These are phyloP conservation scores for Astreopora myriophthalma DNA, from an alignment of 64 coral and sea anemone genomes.

Conservation along the genomic window DNA sequence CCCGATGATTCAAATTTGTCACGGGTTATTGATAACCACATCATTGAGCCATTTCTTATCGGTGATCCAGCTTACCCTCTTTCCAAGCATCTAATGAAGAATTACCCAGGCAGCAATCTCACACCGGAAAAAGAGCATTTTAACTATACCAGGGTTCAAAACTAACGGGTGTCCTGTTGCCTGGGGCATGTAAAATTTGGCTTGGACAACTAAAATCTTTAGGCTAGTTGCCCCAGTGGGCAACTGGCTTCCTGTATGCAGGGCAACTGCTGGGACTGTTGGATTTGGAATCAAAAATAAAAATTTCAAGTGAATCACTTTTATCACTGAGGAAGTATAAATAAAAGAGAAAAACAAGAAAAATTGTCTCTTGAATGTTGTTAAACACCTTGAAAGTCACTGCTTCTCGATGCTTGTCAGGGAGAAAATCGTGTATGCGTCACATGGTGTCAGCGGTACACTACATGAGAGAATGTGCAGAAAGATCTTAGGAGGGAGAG, in stretches of 20 bases:
- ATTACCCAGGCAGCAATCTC: too few species aligned
- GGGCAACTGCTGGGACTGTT: not conserved
- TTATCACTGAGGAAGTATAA: constrained; percentile 47
- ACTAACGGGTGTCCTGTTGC: constrained; percentile 4
- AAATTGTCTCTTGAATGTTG: constrained; percentile 42
- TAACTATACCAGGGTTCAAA: not conserved
- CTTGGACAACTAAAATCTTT: constrained; percentile 3
- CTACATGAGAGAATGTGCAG: constrained; percentile 21
- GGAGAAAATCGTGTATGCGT: constrained; percentile 18
- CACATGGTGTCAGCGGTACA: constrained; percentile 28
- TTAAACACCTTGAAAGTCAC: not conserved
- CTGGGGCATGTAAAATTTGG: constrained; percentile 1
- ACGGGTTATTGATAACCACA: too few species aligned
- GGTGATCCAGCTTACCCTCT: too few species aligned
- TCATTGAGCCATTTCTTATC: too few species aligned
- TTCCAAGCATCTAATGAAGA: too few species aligned
- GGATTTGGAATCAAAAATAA: constrained; percentile 12
- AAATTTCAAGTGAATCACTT: constrained; percentile 31
- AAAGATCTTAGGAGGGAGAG: too few species aligned
- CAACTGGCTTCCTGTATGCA: constrained; percentile 1
- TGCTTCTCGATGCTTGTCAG: constrained; percentile 9
- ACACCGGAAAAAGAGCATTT: too few species aligned
- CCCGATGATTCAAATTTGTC: too few species aligned
- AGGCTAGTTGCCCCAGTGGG: constrained; percentile 4
- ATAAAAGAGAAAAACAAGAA: constrained; percentile 56